Evolutionary conservation across 2,113 vertebrate genomes (phyloP).

Genomic region (Cynopterus brachyotis): DNA sequence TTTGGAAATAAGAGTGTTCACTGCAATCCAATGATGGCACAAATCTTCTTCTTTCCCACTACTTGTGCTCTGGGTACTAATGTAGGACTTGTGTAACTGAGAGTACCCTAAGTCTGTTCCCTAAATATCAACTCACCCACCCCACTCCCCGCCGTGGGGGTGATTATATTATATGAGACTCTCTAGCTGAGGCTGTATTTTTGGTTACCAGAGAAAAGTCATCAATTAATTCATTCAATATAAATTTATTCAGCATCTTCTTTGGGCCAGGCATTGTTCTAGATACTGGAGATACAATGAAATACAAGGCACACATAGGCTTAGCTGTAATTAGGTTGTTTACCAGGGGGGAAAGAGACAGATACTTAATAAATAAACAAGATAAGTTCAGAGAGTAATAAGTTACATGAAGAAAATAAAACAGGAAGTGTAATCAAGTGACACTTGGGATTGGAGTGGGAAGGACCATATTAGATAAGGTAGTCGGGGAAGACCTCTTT

Average conservation of each 20-base stretch:
- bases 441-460: not conserved
- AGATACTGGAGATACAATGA: not conserved
- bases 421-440: not conserved
- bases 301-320: not conserved
- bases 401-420: not conserved
- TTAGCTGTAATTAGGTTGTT: not conserved
- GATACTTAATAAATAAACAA: not conserved
- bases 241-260: not conserved
- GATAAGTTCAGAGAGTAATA: not conserved
- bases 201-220: not conserved
- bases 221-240: not conserved
- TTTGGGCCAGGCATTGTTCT: not conserved
- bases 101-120: not conserved
- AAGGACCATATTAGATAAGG: not conserved
- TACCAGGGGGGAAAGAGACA: not conserved
- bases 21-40: not conserved
- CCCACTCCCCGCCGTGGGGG: not conserved
- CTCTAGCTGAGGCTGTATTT: not conserved
- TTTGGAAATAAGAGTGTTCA: not conserved
- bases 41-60: not conserved
- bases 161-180: not conserved
- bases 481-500: not conserved
- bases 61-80: not conserved
- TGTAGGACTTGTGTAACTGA: not conserved
- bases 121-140: constrained; percentile 17